Evolutionary conservation across 2,888 invertebrate genomes (phyloP).

Genomic region (Drosophila eohydei): DNA sequence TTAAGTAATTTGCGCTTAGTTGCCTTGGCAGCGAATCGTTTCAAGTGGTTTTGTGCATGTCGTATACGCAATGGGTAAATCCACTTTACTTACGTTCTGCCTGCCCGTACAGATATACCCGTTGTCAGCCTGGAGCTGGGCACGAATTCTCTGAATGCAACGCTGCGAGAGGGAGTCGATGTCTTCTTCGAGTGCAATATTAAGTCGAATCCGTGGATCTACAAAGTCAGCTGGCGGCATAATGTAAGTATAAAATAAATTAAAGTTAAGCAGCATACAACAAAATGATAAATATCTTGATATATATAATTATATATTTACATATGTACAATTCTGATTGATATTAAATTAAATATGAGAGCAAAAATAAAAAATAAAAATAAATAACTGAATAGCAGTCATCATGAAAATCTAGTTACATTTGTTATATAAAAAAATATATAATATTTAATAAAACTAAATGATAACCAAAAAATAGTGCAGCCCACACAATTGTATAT

Average conservation of each 20-base stretch:
- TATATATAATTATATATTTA: too few species aligned
- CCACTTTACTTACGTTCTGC: too few species aligned
- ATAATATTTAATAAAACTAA: too few species aligned
- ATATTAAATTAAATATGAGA: too few species aligned
- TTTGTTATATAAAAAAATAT: too few species aligned
- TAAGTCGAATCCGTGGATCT: constrained; percentile 93
- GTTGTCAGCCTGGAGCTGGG: constrained; percentile 93
- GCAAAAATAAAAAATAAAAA: too few species aligned
- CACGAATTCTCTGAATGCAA: constrained; percentile 90
- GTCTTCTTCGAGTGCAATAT: constrained; percentile 96
- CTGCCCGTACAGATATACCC: constrained; percentile 89
- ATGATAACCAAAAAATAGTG: too few species aligned
- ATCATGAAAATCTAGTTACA: too few species aligned
- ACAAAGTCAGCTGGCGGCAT: constrained; percentile 91
- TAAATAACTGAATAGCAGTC: too few species aligned
- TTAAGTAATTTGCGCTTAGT: constrained; percentile 32
- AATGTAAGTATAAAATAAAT: constrained; percentile 87
- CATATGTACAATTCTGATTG: too few species aligned
- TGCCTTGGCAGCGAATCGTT: constrained; percentile 12
- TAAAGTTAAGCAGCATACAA: not conserved
- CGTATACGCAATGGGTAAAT: constrained; percentile 1
- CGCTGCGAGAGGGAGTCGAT: constrained; percentile 94
- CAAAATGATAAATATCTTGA: too few species aligned
- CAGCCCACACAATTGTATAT: too few species aligned
- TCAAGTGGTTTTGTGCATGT: not conserved